Percentiles rank a stretch among this genome's conserved stretches.
phyloP scores from a whole-genome alignment of 2,113 vertebrate genomes.

The Podiceps cristatus region DNA sequence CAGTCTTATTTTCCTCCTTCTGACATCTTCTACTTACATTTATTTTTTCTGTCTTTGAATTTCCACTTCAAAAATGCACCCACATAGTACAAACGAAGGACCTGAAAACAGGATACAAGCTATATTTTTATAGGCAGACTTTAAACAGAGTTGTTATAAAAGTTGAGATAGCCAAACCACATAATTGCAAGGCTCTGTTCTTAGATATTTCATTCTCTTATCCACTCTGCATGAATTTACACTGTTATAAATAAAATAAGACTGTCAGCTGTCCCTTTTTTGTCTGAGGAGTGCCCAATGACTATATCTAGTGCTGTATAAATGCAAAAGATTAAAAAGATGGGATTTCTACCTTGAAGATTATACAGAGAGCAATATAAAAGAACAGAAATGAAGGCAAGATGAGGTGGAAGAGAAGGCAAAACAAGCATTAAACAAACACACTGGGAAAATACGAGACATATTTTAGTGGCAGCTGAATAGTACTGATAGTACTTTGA shows the following conservation, averaged over 20 bases:
- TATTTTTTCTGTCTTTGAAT: not conserved
- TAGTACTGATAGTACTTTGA: constrained; percentile 7
- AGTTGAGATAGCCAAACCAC: not conserved
- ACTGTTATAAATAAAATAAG: not conserved
- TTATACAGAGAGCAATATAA: not conserved
- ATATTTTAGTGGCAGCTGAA: not conserved
- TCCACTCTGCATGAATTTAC: not conserved
- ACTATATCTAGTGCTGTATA: not conserved
- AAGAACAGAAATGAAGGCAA: not conserved
- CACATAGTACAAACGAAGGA: not conserved
- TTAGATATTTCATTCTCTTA: not conserved
- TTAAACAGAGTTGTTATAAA: not conserved
- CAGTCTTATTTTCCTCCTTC: not conserved
- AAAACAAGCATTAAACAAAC: not conserved
- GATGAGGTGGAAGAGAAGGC: not conserved
- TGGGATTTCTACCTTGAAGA: not conserved
- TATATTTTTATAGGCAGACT: not conserved
- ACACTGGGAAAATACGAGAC: not conserved
- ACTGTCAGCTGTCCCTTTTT: not conserved
- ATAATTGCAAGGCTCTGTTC: not conserved
- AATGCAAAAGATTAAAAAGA: not conserved
- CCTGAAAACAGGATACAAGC: not conserved
- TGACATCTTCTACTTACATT: not conserved
- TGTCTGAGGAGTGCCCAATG: not conserved
- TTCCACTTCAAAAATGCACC: not conserved